Base-by-base conservation (phyloP, 1,140 invertebrate genomes). In the Drosophila tropicalis region DNA sequence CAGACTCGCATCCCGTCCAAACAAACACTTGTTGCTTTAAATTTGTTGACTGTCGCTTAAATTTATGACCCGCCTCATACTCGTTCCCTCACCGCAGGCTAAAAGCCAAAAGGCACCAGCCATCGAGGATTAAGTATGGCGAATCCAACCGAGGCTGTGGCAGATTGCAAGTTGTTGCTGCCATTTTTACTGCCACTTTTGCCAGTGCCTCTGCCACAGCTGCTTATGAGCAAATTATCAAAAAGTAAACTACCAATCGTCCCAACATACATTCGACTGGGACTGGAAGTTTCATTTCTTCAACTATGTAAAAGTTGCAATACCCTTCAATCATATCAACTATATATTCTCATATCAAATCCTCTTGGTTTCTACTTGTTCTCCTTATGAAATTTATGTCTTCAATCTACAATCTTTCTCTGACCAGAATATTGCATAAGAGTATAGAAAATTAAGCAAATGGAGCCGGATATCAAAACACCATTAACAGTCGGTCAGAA, bases 31-130 rank as follows among this genome's bases (percentile, higher is more conserved):
- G 89, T 92, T 92, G 91, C 90, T 58, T 60, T 81, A 70, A 86
- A 86, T 87, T 91, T 91, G 89, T 91, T 90, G 89, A 91, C 89
- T 81, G 76, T 91, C 80, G 83, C 85, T 82, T 69, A 76, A 90
- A 92, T 92, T 91, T 91, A 92, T 92, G 79, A 78, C 89, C 82
- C 68, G 72, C 62, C 76, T 15, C 56, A 63, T 72, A 44, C n/a
- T 55, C 64, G 19, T 40, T 19, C 32, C 64, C 56, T 58, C 32
- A 34, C 71, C 47, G 55, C 67, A 68, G 68, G 58, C 67, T 69
- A 58, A 36, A 62, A 58, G 67, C 40, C 64, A 65, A 66, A 41
- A 51, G 44, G 63, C 69, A 67, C 56, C 60, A 57, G 64, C 65
- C 71, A 57, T 54, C 29, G 56, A 56, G 67, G 63, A 62, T 66